These are phyloP conservation scores for Ceratothoa steindachneri DNA, from an alignment of 2,888 invertebrate species.

Conservation along the genomic window DNA sequence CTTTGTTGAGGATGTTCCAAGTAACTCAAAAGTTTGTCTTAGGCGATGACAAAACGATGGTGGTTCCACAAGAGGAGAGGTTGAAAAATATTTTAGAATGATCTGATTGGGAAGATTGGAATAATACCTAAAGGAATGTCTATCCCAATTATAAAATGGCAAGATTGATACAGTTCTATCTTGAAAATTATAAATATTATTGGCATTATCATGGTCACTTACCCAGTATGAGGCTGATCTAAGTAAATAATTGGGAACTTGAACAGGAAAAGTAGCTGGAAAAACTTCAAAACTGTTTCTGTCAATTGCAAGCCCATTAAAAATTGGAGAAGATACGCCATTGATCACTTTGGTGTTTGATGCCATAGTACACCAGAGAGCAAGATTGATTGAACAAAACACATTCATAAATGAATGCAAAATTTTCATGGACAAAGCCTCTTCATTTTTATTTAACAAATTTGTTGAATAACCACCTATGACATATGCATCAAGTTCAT, in stretches of 20 bases:
- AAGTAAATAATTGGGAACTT: slow-evolving; percentile 26
- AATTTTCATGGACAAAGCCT: slow-evolving; percentile 38
- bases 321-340: slow-evolving; percentile 23
- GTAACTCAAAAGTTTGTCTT: slow-evolving; percentile 26
- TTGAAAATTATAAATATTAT: slow-evolving; percentile 29
- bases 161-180: slow-evolving; percentile 28
- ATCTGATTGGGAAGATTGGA: slow-evolving; percentile 25
- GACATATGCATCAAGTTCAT: slow-evolving; percentile 26
- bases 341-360: slow-evolving; percentile 23
- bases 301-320: slow-evolving; percentile 34
- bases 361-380: slow-evolving; percentile 31
- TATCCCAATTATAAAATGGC: slow-evolving; percentile 29
- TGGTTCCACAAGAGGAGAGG: slow-evolving; percentile 42
- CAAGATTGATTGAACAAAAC: slow-evolving; percentile 21
- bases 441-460: slow-evolving; percentile 19
- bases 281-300: slow-evolving; percentile 17
- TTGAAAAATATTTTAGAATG: slow-evolving; percentile 36
- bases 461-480: slow-evolving; percentile 34
- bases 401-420: slow-evolving; percentile 20
- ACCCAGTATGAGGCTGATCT: slow-evolving; percentile 33
- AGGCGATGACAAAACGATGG: slow-evolving; percentile 32
- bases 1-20: not conserved
- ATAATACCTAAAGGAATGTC: slow-evolving; percentile 22
- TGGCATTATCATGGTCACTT: not conserved
- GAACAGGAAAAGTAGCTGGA: slow-evolving; percentile 37